These are phyloP conservation scores for Sinotaia quadrata DNA, from an alignment of 2,888 invertebrate genomes.

Conservation along the genomic window DNA sequence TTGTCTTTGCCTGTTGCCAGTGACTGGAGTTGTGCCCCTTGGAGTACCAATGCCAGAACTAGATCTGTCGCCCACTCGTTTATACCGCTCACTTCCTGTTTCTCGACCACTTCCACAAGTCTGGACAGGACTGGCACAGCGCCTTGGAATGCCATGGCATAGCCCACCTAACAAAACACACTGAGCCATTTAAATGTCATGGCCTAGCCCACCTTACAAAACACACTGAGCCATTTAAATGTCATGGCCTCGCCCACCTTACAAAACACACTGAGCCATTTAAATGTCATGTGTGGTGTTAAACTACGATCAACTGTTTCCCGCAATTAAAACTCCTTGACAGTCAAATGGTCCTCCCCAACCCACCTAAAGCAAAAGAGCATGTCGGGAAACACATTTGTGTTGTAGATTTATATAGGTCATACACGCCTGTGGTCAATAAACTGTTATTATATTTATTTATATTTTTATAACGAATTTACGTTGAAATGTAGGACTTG, in stretches of 20 bases:
- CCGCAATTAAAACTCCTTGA: no score
- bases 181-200: background rate
- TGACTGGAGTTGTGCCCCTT: conserved; percentile 32
- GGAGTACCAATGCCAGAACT: conserved; percentile 36
- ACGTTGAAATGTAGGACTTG: no score
- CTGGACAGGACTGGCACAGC: background rate
- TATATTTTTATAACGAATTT: no score
- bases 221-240: background rate
- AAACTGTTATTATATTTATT: no score
- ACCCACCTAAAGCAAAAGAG: no score
- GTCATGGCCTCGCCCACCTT: background rate
- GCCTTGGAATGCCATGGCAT: conserved; percentile 11
- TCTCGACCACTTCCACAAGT: conserved; percentile 10
- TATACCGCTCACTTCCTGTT: background rate
- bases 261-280: background rate
- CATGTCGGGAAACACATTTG: no score
- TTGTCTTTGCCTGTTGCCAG: conserved; percentile 41
- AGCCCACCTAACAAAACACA: conserved; percentile 3
- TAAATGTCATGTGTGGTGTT: background rate
- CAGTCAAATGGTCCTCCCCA: no score
- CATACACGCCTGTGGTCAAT: no score
- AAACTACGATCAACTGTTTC: background rate
- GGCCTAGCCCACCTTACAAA: background rate
- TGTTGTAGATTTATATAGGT: no score
- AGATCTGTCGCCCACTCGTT: conserved; percentile 29